Evolutionary conservation across 2,888 invertebrate genomes (phyloP), one percentile per base, ranked within the genome.

Genomic region (Harpalus rufipes): DNA sequence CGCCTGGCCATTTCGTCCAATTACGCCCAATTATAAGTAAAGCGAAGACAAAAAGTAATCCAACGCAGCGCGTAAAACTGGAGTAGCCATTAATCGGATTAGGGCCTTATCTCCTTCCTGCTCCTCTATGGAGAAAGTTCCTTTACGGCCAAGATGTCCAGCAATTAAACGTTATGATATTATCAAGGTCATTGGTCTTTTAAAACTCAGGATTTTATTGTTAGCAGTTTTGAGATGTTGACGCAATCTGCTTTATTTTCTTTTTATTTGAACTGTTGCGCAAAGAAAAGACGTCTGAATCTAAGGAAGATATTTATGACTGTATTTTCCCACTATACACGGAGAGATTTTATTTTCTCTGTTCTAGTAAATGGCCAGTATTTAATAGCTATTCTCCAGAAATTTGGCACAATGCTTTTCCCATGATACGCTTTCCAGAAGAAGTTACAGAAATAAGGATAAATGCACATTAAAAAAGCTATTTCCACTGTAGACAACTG

Each of bases 1-100:
- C 74, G 18, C 14, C 68, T 51, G 58, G 21, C 74, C 83, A 83
- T 83, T 83, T 83, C 83, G 74, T 61, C 74, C 83, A 83, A 83
- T 83, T 83, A 83, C 83, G 72, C 74, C 74, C 83, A 83, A 83
- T 83, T 83, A 83, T 83, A 83, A 83, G 41, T 59, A 59, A 83
- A 83, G 61, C 61, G 74, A 83, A 83, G 59, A 83, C 74, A 83
- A 83, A 82, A 74, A 76, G 74, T 83, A 83, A 83, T 83, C 74
- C 76, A 18, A 32, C 41, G 41, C 51, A 68, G 74, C 83, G 21
- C 59, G 59, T 83, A 83, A 83, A 83, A 83, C 72, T 61, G 58
- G 61, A 76, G 72, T 56, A 76, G 74, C 72, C 72, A 74, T 83
- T 83, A 83, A 83, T 83, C 83, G 72, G 83, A 83, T 83, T 76